Percentiles rank a stretch among this genome's conserved stretches.
phyloP scores from a whole-genome alignment of 2,113 vertebrate species.

The Nibea coibor region DNA sequence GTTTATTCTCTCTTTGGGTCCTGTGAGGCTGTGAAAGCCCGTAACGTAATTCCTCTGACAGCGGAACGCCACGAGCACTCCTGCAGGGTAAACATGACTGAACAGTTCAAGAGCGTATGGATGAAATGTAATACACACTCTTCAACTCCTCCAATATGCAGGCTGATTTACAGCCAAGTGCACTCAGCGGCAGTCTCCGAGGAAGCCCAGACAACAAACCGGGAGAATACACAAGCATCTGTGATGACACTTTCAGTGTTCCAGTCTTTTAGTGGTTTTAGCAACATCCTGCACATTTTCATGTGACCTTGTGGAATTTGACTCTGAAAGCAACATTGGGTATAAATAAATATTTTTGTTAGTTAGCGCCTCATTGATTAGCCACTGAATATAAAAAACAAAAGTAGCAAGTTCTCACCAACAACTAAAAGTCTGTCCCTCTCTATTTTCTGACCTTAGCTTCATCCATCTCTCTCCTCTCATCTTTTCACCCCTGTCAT shows the following conservation, averaged over 20 bases:
- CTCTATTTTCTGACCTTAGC: too few species aligned
- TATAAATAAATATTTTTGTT: too few species aligned
- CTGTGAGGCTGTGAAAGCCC: slow-evolving; percentile 8
- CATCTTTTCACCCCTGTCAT: too few species aligned
- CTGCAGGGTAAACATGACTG: slow-evolving; percentile 45
- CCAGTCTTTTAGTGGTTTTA: background rate
- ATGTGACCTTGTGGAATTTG: background rate
- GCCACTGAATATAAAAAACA: too few species aligned
- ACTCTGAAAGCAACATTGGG: too few species aligned
- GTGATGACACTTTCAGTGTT: background rate
- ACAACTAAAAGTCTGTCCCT: too few species aligned
- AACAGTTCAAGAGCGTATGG: slow-evolving; percentile 48
- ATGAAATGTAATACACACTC: slow-evolving; percentile 53
- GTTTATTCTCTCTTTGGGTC: slow-evolving; percentile 9
- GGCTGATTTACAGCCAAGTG: slow-evolving; percentile 59
- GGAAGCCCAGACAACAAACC: slow-evolving; percentile 15
- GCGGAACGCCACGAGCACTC: slow-evolving; percentile 41
- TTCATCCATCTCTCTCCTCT: too few species aligned
- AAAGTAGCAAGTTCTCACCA: too few species aligned
- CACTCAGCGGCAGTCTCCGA: slow-evolving; percentile 30
- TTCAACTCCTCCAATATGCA: slow-evolving; percentile 45
- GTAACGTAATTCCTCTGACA: slow-evolving; percentile 71
- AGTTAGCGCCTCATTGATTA: too few species aligned
- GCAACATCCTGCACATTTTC: background rate
- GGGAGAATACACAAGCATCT: slow-evolving; percentile 9